A percentile compares a stretch with the other conserved stretches of the same genome.
phyloP scores from a whole-genome alignment of 1,140 invertebrate genomes.

The Oryctes rhinoceros region DNA sequence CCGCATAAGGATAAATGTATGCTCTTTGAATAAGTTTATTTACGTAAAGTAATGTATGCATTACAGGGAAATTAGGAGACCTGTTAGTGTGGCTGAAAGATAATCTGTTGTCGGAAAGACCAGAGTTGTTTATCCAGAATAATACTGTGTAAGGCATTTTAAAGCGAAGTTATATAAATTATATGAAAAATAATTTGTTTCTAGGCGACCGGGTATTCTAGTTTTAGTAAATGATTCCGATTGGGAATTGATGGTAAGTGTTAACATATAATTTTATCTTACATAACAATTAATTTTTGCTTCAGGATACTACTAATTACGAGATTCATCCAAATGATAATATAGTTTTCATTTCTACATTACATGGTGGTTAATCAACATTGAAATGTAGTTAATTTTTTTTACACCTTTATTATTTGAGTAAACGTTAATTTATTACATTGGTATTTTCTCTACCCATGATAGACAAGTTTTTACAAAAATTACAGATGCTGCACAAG shows the following conservation, averaged over 20 bases:
- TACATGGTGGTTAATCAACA: constrained; percentile 51
- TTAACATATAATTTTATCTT: neutral
- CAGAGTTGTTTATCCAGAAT: constrained; percentile 89
- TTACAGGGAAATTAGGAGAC: constrained; percentile 76
- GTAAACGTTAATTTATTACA: no score
- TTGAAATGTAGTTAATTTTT: no score
- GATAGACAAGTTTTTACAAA: no score
- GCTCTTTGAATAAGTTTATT: constrained; percentile 48
- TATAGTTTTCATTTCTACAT: constrained; percentile 53
- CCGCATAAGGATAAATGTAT: constrained; percentile 60
- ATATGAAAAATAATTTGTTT: constrained; percentile 48
- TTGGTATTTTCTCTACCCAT: no score
- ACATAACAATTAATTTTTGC: constrained; percentile 43
- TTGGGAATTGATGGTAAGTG: constrained; percentile 86
- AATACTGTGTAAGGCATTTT: constrained; percentile 75
- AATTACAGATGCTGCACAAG: no score
- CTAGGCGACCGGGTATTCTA: constrained; percentile 88
- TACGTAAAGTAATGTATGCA: constrained; percentile 40
- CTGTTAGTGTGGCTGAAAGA: constrained; percentile 85
- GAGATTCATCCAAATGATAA: constrained; percentile 50
- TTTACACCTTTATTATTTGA: no score
- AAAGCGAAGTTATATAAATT: no score
- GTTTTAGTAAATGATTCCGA: constrained; percentile 92
- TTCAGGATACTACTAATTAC: constrained; percentile 54
- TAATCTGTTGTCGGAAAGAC: constrained; percentile 84